Evolutionary conservation across 2,113 vertebrate genomes (phyloP).

Genomic region (Sciurus niger): DNA sequence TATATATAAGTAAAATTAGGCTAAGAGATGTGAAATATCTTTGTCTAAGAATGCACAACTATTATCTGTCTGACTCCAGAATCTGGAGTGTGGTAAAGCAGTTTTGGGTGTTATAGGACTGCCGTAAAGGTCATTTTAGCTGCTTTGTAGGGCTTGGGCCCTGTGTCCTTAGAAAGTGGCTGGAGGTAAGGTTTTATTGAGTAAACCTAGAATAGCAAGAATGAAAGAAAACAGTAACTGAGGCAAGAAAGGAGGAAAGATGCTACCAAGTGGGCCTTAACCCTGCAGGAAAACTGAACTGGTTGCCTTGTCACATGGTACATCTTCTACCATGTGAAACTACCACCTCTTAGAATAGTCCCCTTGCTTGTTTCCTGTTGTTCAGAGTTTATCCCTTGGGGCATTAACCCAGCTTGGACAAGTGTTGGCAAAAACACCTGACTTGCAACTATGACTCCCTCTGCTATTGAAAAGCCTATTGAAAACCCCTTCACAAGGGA

Average conservation of each 20-base stretch:
- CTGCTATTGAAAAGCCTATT: conserved; percentile 29
- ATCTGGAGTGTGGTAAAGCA: background rate
- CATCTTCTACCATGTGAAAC: background rate
- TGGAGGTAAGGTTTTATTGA: conserved; percentile 13
- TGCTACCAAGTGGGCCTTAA: background rate
- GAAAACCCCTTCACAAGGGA: background rate
- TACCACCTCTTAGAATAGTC: background rate
- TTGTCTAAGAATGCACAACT: background rate
- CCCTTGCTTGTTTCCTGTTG: background rate
- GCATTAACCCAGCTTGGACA: background rate
- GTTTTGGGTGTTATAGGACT: background rate
- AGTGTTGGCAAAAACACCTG: background rate
- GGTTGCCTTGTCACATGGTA: background rate
- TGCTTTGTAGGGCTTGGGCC: background rate
- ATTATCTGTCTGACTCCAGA: background rate
- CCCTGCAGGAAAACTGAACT: background rate
- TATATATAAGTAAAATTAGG: background rate
- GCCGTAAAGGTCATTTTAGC: background rate
- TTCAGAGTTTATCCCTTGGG: background rate
- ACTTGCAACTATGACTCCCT: background rate
- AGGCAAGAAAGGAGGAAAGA: background rate
- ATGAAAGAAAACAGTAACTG: background rate
- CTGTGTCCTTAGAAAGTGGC: background rate
- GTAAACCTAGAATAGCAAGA: background rate
- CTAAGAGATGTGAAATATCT: conserved; percentile 41